These are phyloP conservation scores for Amia ocellicauda DNA, from an alignment of 2,113 vertebrate genomes.

Conservation along the genomic window DNA sequence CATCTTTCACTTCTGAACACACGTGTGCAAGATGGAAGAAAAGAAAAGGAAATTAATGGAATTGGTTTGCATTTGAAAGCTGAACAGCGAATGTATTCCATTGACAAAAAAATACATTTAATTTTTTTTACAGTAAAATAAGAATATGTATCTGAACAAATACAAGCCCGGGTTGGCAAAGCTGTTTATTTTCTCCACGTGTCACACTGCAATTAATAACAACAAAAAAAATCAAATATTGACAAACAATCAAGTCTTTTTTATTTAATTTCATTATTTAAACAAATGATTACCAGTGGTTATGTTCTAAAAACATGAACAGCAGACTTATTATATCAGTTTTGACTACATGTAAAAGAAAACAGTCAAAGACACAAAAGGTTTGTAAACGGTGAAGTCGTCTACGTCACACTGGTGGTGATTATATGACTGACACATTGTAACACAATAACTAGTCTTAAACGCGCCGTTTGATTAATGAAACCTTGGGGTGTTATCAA, in stretches of 20 bases:
- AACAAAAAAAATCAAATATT: conserved; percentile 16
- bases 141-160: neutral
- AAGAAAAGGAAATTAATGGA: neutral
- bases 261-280: conserved; percentile 1
- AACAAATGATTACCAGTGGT: conserved; percentile 2
- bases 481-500: neutral
- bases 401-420: too few species aligned
- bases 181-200: conserved; percentile 45
- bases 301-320: neutral
- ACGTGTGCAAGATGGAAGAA: conserved; percentile 4
- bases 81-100: neutral
- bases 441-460: neutral
- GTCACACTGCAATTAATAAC: conserved; percentile 39
- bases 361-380: neutral
- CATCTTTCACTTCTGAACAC: neutral
- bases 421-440: neutral
- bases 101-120: neutral
- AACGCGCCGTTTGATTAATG: neutral
- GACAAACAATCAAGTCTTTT: conserved; percentile 8
- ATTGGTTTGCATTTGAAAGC: neutral
- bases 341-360: neutral
- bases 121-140: neutral
- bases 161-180: conserved; percentile 23
- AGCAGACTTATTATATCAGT: neutral
- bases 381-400: neutral